Base-by-base conservation (phyloP, 2,797 vertebrate genomes). In the Lacerta agilis region DNA sequence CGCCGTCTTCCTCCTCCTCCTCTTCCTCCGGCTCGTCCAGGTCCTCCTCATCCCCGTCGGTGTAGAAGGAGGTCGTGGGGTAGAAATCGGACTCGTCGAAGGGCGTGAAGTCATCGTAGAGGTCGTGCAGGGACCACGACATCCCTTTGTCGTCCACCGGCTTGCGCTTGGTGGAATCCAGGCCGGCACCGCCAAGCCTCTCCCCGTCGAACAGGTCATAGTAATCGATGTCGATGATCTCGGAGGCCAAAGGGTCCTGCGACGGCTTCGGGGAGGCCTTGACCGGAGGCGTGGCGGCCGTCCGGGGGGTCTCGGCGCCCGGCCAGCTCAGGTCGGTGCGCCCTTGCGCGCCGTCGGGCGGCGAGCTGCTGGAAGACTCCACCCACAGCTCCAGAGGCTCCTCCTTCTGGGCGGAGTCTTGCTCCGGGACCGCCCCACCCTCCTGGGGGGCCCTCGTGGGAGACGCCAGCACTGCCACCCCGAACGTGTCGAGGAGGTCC, bases 41-140 rank as follows among this genome's bases (percentile, higher is more conserved):
- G 0, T 98, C 97, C 75, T 97, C 97, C 92, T 98, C 97, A 4
- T 96, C 98, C 41, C 98, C 96, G 0, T 98, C 98, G 0, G 97
- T 94, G 4, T 97, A 97, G 94, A 97, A 96, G 45, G 97, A 97
- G 0, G 98, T 98, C 36, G 98, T 98, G 58, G 98, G 97, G 92
- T 96, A 97, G 78, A 97, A 97, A 18, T 98, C 97, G 0, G 97
- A 97, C 1, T 98, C 98, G 0, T 98, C 98, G 2, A 98, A 98
- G 13, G 98, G 98, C 0, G 98, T 98, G 95, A 98, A 98, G 96
- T 99, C 98, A 27, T 99, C 98, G 0, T 99, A 98, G 92, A 96
- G 97, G 71, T 98, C 97, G 0, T 97, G 97, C 93, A 98, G 96
- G 2, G 96, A 97, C 98, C 98, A 98, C 33, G 98, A 97, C 6